Conservation (phyloP, 2,113 vertebrate genomes). For the Panthera leo region DNA sequence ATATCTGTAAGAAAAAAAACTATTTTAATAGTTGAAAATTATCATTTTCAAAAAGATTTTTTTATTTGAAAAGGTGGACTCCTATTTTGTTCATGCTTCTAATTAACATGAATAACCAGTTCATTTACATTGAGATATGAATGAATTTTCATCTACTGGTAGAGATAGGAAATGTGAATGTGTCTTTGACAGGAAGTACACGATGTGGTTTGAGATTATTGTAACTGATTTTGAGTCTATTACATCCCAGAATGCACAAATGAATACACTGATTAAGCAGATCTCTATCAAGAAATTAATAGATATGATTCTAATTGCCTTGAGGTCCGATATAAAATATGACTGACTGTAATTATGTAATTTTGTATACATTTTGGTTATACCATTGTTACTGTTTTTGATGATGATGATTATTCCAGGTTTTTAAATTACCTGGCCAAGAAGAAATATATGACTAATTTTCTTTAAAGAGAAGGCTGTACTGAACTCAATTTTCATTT, state of each 20-base stretch:
- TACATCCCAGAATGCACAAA: neutral
- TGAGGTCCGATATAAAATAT: neutral
- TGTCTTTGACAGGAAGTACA: neutral
- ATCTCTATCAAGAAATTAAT: neutral
- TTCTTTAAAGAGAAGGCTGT: constrained; percentile 40
- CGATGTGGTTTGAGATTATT: neutral
- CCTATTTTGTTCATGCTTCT: neutral
- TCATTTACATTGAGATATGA: neutral
- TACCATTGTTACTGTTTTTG: neutral
- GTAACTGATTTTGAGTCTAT: constrained; percentile 9
- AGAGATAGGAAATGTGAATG: neutral
- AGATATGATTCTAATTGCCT: neutral
- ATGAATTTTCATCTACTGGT: neutral
- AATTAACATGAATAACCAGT: neutral
- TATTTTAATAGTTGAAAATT: neutral
- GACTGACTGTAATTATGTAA: neutral
- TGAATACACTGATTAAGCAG: neutral
- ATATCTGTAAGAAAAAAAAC: neutral
- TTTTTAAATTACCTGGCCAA: neutral
- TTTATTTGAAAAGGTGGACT: neutral
- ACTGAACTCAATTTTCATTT: constrained; percentile 61
- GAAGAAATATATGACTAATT: neutral
- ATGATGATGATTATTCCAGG: neutral
- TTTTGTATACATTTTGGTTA: neutral
- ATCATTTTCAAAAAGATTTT: neutral